Evolutionary conservation across 1,140 invertebrate species (phyloP), one percentile per base, ranked within the genome.

Genomic region (Phocides pigmalion): DNA sequence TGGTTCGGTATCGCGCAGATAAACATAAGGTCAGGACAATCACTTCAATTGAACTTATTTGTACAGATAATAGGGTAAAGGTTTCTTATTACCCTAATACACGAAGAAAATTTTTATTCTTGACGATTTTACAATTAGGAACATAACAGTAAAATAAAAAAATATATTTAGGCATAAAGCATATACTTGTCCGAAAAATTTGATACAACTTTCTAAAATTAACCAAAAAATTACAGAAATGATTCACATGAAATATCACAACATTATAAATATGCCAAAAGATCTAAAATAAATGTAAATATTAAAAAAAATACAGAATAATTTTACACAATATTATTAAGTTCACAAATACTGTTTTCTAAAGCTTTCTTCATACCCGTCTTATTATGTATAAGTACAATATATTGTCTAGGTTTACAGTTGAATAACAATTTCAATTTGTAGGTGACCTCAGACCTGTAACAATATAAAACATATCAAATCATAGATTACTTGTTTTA

Each of bases 211-310:
- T 80, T 81, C 74, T 82, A 86, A 89, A 87, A 84, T 75, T 76
- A 79, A 82, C 81, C 74, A 42, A 67, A 83, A 84, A 78, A 89
- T 81, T 81, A 82, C 80, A 82, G 76, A 65, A 76, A 83, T 87
- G 72, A 90, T 83, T 83, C 79, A 85, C 81, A 86, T 80, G 83
- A 87, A 32, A 88, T 86, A 84, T 78, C 75, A 84, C 81, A 82
- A 85, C 81, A 82, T 82, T 79, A 86, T 81, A 88, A 87, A 87
- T 83, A 80, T 76, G 76, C 81, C 85, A 81, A 82, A 83, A 79
- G 39, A 69, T 69, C 77, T 87, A 84, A 76, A 84, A 86, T 79
- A 76, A 76, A 79, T 81, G 82, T 84, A 88, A 82, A 89, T 81
- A 78, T 80, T 86, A 75, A 87, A 86, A 87, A 84, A 85, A 81